These are phyloP conservation scores for Urechis unicinctus DNA, from an alignment of 2,888 invertebrate species.

Conservation along the genomic window DNA sequence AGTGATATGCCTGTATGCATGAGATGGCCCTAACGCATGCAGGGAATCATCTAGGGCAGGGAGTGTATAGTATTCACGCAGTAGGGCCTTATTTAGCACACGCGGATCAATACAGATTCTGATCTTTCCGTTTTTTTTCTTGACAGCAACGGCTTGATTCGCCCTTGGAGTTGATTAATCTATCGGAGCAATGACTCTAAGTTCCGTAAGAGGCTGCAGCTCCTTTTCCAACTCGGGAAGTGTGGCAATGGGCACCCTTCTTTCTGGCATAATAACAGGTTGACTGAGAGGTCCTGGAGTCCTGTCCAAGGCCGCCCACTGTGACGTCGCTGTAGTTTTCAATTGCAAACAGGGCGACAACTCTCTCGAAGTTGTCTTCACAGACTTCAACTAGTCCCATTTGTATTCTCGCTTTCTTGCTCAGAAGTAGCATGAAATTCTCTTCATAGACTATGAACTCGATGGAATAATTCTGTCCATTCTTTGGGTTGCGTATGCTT, in stretches of 20 bases:
- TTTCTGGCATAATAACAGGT: slow-evolving; percentile 8
- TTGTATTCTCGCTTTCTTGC: neutral
- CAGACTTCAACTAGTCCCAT: slow-evolving; percentile 10
- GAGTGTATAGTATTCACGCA: slow-evolving; percentile 16
- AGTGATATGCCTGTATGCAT: slow-evolving; percentile 18
- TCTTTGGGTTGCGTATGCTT: slow-evolving; percentile 5
- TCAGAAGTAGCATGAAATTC: slow-evolving; percentile 8
- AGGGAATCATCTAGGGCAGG: slow-evolving; percentile 21
- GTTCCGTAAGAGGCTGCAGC: slow-evolving; percentile 10
- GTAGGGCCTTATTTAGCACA: slow-evolving; percentile 18
- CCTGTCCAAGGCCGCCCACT: neutral
- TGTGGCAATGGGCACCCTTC: slow-evolving; percentile 5
- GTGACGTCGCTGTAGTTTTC: slow-evolving; percentile 7
- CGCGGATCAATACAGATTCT: slow-evolving; percentile 22
- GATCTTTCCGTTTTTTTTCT: slow-evolving; percentile 17
- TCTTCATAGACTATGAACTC: slow-evolving; percentile 10
- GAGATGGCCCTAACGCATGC: slow-evolving; percentile 15
- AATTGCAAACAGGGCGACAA: neutral
- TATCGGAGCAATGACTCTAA: slow-evolving; percentile 14
- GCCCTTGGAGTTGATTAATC: slow-evolving; percentile 21
- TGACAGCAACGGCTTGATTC: slow-evolving; percentile 15
- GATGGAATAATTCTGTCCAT: slow-evolving; percentile 7
- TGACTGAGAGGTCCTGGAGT: no score
- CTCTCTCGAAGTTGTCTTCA: slow-evolving; percentile 6
- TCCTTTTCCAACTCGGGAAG: slow-evolving; percentile 11